phyloP scores from a whole-genome alignment of 2,888 invertebrate species.

The Lumbricus terrestris region DNA sequence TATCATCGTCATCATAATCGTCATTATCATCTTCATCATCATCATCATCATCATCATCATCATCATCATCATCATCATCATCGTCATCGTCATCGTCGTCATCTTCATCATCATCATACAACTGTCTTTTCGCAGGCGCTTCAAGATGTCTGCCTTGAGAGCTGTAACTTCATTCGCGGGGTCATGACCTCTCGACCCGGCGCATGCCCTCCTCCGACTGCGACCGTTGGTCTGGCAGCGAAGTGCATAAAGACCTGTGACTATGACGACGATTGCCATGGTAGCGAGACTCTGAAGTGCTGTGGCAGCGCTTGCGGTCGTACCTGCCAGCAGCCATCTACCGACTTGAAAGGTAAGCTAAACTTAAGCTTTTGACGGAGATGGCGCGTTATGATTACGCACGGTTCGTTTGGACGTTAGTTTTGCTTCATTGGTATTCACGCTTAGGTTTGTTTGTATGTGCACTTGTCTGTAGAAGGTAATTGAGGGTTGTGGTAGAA shows the following conservation, averaged over 20 bases:
- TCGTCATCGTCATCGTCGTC: no score
- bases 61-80: no score
- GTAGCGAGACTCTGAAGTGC: conserved; percentile 19
- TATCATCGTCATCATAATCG: no score
- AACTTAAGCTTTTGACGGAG: no score
- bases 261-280: conserved; percentile 25
- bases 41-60: no score
- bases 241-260: conserved; percentile 26
- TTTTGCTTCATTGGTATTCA: not conserved
- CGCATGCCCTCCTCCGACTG: conserved; percentile 20
- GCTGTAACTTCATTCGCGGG: conserved; percentile 19
- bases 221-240: conserved; percentile 18
- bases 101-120: not conserved
- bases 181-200: conserved; percentile 24
- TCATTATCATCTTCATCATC: no score
- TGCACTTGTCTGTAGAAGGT: no score
- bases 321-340: conserved; percentile 25
- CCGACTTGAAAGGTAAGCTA: conserved; percentile 21
- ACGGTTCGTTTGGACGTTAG: not conserved
- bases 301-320: conserved; percentile 26
- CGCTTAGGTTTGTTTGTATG: no score
- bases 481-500: no score
- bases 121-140: not conserved
- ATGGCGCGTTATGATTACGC: no score
- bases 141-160: conserved; percentile 20